Evolutionary conservation across 2,888 invertebrate species (phyloP), one percentile per base, ranked within the genome.

Genomic region (Microplitis deprimator): DNA sequence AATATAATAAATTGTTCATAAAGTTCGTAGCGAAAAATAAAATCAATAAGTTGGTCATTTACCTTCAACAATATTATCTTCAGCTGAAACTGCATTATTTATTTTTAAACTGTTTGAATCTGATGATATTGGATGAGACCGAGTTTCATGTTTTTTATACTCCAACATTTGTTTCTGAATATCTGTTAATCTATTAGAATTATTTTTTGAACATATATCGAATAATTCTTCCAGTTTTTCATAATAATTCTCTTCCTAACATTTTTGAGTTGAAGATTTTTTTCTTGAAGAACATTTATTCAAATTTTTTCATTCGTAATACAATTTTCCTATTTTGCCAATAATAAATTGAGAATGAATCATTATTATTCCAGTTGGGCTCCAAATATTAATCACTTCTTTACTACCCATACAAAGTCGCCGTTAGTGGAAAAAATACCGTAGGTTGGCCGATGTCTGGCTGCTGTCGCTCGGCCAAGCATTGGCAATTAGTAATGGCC

Each of bases 341-440:
- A 61, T 61, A 61, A 61, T 61, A 61, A 61, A 61, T 61, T 61
- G 61, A 61, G n/a, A 61, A 61, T 61, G 5, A 61, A 61, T 13
- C 1, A 61, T 61, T 17, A 61, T 61, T 61, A 61, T 61, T 61
- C 61, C 61, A 16, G 61, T 61, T 61, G 16, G 4, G 61, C 61
- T 61, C 16, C 16, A 61, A 61, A 61, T 61, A 16, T 61, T 13
- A 13, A 61, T 61, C 61, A 61, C 61, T 61, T 61, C 61, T 61
- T 61, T 61, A 61, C 61, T 6, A n/a, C n/a, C n/a, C n/a, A n/a
- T n/a, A n/a, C n/a, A n/a, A n/a, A n/a, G n/a, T n/a, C n/a, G n/a
- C n/a, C n/a, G n/a, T n/a, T n/a, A n/a, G n/a, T n/a, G n/a, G n/a
- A n/a, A n/a, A n/a, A n/a, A n/a, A n/a, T n/a, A n/a, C n/a, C n/a